Evolutionary conservation across 2,113 vertebrate species (phyloP).

Genomic region (Engraulis encrasicolus): DNA sequence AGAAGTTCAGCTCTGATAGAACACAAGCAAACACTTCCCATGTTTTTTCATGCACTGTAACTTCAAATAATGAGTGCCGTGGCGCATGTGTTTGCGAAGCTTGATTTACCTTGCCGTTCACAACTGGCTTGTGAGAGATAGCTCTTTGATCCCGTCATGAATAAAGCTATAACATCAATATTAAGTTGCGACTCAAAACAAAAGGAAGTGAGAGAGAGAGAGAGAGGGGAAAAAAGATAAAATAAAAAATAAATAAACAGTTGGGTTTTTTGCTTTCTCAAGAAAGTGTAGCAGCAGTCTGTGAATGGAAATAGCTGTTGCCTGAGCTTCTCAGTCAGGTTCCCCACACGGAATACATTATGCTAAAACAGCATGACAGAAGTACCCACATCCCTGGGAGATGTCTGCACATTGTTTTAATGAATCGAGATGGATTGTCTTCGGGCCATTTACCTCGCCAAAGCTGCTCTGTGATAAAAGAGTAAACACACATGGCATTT

Average conservation of each 20-base stretch:
- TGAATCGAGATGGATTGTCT: conserved; percentile 29
- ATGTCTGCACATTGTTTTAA: conserved; percentile 16
- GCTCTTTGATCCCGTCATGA: background rate
- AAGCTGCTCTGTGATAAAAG: background rate
- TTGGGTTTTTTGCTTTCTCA: background rate
- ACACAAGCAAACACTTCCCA: conserved; percentile 4
- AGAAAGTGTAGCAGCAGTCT: background rate
- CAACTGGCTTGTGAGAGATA: background rate
- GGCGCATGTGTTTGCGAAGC: background rate
- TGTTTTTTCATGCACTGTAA: background rate
- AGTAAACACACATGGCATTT: conserved; percentile 27
- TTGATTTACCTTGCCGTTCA: background rate
- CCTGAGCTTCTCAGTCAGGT: background rate
- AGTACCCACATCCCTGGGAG: background rate
- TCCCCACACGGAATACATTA: conserved; percentile 1
- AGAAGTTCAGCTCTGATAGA: background rate
- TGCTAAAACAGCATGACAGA: background rate
- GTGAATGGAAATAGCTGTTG: background rate
- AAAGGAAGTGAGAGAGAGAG: conserved; percentile 17
- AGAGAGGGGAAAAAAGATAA: background rate
- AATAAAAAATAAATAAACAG: background rate
- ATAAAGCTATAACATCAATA: conserved; percentile 8
- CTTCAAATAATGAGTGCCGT: background rate
- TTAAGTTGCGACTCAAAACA: background rate
- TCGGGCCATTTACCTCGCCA: background rate